Evolutionary conservation across 2,113 vertebrate species (phyloP).

Genomic region (Phylloscopus whistleri): DNA sequence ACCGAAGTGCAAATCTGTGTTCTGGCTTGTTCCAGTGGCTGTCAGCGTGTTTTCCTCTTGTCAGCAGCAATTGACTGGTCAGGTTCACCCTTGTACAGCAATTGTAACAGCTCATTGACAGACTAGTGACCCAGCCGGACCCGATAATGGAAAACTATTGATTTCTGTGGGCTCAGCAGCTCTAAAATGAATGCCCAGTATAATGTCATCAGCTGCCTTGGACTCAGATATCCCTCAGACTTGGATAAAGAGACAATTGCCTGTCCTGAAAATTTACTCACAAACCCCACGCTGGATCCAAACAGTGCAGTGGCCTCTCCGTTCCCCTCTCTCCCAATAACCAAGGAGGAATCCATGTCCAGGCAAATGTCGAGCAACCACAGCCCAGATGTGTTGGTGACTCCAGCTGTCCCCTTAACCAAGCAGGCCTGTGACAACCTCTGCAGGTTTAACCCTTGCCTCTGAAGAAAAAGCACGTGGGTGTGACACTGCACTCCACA

Average conservation of each 20-base stretch:
- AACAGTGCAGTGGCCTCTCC: background rate
- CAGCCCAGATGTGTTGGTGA: background rate
- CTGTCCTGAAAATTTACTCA: conserved; percentile 29
- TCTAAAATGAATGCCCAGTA: conserved; percentile 81
- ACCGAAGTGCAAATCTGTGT: conserved; percentile 93
- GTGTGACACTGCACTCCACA: background rate
- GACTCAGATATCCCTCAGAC: conserved; percentile 62
- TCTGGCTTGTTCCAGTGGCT: conserved; percentile 89
- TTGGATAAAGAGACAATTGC: conserved; percentile 52
- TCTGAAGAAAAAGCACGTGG: accelerated
- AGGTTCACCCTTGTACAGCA: conserved; percentile 83
- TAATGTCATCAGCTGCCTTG: conserved; percentile 84
- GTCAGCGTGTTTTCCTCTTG: conserved; percentile 93
- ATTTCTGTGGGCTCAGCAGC: conserved; percentile 85
- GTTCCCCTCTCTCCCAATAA: background rate
- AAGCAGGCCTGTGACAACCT: background rate
- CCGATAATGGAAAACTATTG: conserved; percentile 99
- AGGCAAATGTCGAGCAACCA: background rate
- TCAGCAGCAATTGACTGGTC: conserved; percentile 93
- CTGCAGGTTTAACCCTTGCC: background rate
- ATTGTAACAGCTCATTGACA: conserved; percentile 98
- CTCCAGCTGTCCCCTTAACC: background rate
- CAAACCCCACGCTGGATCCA: background rate
- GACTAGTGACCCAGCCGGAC: conserved; percentile 93
- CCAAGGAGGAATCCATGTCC: background rate